Percentiles rank a stretch among this genome's conserved stretches.
phyloP scores from a whole-genome alignment of 2,797 vertebrate genomes.

The Coracias cyanogaster region DNA sequence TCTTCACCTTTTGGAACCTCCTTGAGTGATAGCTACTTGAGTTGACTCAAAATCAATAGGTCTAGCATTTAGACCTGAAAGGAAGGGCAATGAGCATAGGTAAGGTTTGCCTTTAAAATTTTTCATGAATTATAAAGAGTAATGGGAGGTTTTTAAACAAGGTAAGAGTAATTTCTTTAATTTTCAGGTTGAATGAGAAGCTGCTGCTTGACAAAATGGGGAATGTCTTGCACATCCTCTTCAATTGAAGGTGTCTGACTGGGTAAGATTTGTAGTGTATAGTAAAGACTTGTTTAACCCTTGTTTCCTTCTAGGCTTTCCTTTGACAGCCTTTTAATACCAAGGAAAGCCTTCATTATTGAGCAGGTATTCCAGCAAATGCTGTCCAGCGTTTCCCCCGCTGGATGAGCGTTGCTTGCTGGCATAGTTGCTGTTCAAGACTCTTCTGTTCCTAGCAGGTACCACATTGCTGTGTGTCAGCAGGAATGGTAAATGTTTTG shows the following conservation, averaged over 20 bases:
- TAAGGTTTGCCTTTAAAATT: conserved; percentile 90
- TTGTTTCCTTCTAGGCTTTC: conserved; percentile 55
- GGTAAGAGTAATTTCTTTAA: conserved; percentile 99
- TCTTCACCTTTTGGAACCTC: conserved; percentile 88
- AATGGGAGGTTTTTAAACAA: conserved; percentile 79
- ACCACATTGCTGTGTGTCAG: not conserved
- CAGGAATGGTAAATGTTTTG: not conserved
- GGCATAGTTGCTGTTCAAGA: not conserved
- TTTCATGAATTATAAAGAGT: conserved; percentile 87
- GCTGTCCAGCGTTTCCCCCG: not conserved
- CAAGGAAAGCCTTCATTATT: not conserved
- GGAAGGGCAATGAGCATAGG: conserved; percentile 94
- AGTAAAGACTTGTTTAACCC: conserved; percentile 63
- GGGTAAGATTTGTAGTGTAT: conserved; percentile 88
- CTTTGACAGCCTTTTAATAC: not conserved
- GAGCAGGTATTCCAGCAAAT: not conserved
- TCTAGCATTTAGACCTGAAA: conserved; percentile 93
- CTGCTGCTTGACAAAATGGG: conserved; percentile 88
- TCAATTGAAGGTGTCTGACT: conserved; percentile 93
- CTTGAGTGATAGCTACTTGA: conserved; percentile 93
- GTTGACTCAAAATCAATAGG: conserved; percentile 87
- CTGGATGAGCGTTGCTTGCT: not conserved
- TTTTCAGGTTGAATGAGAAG: conserved; percentile 97
- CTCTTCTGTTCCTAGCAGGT: not conserved
- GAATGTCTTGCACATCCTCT: conserved; percentile 93